Conservation (phyloP, 2,888 invertebrate genomes). For the Cataglyphis altisquamis region DNA sequence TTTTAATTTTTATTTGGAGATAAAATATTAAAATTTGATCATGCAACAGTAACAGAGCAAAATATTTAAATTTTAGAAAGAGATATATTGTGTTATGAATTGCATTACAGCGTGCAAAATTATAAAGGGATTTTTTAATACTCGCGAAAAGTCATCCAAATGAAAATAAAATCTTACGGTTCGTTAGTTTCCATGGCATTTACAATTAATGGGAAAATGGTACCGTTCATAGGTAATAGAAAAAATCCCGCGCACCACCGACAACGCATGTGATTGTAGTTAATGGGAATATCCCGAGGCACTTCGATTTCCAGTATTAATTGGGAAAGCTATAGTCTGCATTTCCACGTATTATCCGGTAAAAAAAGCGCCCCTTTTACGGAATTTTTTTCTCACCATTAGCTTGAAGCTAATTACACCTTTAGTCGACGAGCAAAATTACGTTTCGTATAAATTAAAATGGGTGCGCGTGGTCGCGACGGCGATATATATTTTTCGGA, state of each 20-base stretch:
- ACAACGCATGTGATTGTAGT: constrained; percentile 55
- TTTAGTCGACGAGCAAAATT: constrained; percentile 64
- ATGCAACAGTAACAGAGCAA: neutral
- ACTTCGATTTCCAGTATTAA: constrained; percentile 66
- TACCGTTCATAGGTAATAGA: constrained; percentile 65
- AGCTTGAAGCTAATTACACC: constrained; percentile 71
- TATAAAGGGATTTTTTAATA: constrained; percentile 17
- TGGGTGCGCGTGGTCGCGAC: constrained; percentile 50
- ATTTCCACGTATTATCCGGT: constrained; percentile 68
- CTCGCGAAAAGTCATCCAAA: neutral
- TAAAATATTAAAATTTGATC: neutral
- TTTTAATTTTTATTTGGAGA: neutral
- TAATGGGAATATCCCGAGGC: constrained; percentile 67
- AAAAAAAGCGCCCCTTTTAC: constrained; percentile 52
- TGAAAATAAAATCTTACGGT: constrained; percentile 31
- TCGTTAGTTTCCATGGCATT: constrained; percentile 9
- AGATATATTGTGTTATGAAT: neutral
- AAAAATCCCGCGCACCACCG: constrained; percentile 27
- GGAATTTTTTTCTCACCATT: constrained; percentile 49
- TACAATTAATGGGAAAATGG: constrained; percentile 66
- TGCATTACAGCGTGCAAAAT: neutral
- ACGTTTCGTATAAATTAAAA: constrained; percentile 69
- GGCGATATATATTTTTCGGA: constrained; percentile 60
- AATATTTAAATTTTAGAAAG: neutral
- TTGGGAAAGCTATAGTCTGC: constrained; percentile 64